Conservation (phyloP, 2,888 invertebrate species). For the Lithophane leautieri region DNA sequence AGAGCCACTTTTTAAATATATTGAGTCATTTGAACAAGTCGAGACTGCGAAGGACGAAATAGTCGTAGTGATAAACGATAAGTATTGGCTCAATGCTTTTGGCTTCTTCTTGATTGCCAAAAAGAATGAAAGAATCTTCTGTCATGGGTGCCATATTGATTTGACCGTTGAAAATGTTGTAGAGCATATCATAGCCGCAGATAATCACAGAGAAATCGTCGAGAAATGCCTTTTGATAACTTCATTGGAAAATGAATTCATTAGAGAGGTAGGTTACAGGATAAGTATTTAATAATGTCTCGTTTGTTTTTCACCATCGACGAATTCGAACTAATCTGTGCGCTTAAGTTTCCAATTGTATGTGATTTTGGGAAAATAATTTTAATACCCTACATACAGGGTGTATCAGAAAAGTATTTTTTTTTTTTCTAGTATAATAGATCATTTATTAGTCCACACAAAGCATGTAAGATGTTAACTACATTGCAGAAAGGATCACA, state of each 20-base stretch:
- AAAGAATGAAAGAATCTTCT: slow-evolving; percentile 16
- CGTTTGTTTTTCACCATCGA: not conserved
- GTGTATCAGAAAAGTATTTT: too few relatives aligned
- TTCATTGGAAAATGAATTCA: slow-evolving; percentile 48
- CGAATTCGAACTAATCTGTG: not conserved
- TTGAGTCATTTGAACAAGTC: not conserved
- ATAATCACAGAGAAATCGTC: slow-evolving; percentile 17
- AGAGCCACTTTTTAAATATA: not conserved
- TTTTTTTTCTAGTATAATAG: too few relatives aligned
- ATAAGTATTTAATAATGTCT: not conserved
- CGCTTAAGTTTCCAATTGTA: not conserved
- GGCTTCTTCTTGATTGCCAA: slow-evolving; percentile 32
- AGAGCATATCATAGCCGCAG: not conserved
- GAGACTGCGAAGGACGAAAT: fast-evolving
- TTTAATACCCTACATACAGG: not conserved
- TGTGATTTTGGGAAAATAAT: not conserved
- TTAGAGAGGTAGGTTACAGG: slow-evolving; percentile 47
- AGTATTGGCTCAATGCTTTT: slow-evolving; percentile 21
- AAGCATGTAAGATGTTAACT: too few relatives aligned
- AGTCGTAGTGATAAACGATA: slow-evolving; percentile 27
- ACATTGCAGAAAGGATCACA: too few relatives aligned
- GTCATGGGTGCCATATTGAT: slow-evolving; percentile 49
- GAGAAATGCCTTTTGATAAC: slow-evolving; percentile 16
- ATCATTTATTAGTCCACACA: too few relatives aligned
- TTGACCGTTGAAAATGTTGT: slow-evolving; percentile 8